Percentiles rank a stretch among this genome's conserved stretches.
Conservation (phyloP, 2,113 vertebrate genomes). For the Bombycilla garrulus region DNA sequence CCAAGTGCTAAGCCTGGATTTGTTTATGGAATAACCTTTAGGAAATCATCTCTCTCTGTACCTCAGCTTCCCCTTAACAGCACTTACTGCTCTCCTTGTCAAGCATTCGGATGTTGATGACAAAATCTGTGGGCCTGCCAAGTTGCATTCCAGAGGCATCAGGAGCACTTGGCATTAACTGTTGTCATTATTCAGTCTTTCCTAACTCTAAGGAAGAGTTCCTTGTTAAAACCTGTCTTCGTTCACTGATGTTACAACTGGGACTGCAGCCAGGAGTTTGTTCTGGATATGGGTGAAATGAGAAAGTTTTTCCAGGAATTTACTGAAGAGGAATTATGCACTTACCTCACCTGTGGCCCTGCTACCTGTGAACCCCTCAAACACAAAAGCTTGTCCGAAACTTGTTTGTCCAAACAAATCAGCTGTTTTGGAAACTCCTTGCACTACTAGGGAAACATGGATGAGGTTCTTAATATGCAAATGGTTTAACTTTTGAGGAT, state of each 20-base stretch:
- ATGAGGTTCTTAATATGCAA: not conserved
- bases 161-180: not conserved
- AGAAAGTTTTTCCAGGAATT: not conserved
- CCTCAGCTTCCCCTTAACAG: not conserved
- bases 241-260: accelerated
- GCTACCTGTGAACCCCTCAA: not conserved
- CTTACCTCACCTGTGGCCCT: not conserved
- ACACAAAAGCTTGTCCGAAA: not conserved
- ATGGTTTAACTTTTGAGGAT: not conserved
- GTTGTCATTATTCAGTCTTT: not conserved
- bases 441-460: not conserved
- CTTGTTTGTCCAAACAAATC: not conserved
- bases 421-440: not conserved
- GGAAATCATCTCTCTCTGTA: not conserved
- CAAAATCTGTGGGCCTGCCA: not conserved
- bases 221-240: not conserved
- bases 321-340: not conserved
- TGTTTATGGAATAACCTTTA: not conserved
- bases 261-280: not conserved
- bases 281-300: not conserved
- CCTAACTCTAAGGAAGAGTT: not conserved
- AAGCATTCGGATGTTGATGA: not conserved
- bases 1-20: not conserved
- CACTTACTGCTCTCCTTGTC: not conserved
- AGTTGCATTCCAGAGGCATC: not conserved